Evolutionary conservation across 2,797 vertebrate genomes (phyloP).

Genomic region (Chelmon rostratus): DNA sequence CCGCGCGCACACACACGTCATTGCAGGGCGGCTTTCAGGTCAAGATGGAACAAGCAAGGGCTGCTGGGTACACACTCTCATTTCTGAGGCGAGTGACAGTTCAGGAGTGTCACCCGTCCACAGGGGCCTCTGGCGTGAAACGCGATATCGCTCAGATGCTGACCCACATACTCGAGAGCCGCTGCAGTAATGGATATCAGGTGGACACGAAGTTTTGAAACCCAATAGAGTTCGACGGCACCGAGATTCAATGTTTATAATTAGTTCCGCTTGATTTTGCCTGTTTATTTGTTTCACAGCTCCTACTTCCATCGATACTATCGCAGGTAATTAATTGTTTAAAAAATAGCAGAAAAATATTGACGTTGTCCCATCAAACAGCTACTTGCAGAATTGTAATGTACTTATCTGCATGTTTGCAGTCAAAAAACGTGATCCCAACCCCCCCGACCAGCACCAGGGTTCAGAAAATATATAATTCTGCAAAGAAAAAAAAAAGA

Average conservation of each 20-base stretch:
- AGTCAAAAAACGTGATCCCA: not conserved
- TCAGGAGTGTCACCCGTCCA: constrained; percentile 74
- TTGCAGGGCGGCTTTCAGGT: constrained; percentile 46
- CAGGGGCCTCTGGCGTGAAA: constrained; percentile 61
- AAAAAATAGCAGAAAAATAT: not conserved
- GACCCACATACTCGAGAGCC: constrained; percentile 45
- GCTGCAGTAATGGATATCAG: constrained; percentile 42
- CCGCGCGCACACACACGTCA: constrained; percentile 9
- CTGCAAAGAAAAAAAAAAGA: too few relatives aligned
- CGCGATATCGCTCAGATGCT: constrained; percentile 45
- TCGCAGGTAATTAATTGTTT: constrained; percentile 39
- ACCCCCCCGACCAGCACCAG: not conserved
- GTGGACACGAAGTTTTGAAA: constrained; percentile 56
- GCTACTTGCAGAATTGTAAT: constrained; percentile 4
- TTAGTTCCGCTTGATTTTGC: constrained; percentile 46
- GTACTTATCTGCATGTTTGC: not conserved
- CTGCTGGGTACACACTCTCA: constrained; percentile 58
- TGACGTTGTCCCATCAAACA: not conserved
- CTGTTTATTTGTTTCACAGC: constrained; percentile 19
- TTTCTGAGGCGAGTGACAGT: constrained; percentile 71
- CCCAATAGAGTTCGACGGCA: constrained; percentile 26
- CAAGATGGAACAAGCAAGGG: constrained; percentile 75
- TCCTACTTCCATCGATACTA: constrained; percentile 7
- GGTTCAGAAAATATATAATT: not conserved
- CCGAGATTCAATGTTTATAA: constrained; percentile 39